These are phyloP conservation scores for Pseudocheirus occidentalis DNA, from an alignment of 2,797 vertebrate genomes.

Conservation along the genomic window DNA sequence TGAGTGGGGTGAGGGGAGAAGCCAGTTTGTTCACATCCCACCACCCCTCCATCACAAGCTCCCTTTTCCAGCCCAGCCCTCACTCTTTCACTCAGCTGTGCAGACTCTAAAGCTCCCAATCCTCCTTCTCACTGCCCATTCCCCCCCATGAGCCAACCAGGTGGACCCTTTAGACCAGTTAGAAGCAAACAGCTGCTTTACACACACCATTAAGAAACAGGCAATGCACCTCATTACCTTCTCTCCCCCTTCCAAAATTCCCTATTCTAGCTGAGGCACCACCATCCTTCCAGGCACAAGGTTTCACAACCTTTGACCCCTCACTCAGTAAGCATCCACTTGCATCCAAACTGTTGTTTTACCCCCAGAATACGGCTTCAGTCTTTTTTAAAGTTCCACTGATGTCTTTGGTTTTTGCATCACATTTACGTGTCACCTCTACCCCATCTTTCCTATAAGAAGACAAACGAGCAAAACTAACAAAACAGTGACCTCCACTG, in stretches of 20 bases:
- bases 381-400: neutral
- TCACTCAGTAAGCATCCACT: neutral
- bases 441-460: neutral
- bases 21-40: neutral
- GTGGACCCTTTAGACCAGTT: neutral
- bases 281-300: neutral
- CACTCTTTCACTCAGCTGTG: no score
- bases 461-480: neutral
- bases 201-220: neutral
- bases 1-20: neutral
- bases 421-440: neutral
- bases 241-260: neutral
- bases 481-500: neutral
- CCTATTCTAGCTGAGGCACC: neutral
- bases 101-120: neutral
- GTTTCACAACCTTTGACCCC: neutral
- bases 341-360: neutral
- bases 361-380: neutral
- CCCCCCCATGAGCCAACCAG: neutral
- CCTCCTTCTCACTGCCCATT: constrained; percentile 26
- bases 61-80: neutral
- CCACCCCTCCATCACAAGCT: neutral
- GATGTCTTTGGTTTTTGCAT: neutral
- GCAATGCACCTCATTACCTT: neutral
- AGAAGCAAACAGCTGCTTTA: neutral